These are phyloP conservation scores for Zenarchopterus dispar DNA, from an alignment of 2,797 vertebrate genomes.

Conservation along the genomic window DNA sequence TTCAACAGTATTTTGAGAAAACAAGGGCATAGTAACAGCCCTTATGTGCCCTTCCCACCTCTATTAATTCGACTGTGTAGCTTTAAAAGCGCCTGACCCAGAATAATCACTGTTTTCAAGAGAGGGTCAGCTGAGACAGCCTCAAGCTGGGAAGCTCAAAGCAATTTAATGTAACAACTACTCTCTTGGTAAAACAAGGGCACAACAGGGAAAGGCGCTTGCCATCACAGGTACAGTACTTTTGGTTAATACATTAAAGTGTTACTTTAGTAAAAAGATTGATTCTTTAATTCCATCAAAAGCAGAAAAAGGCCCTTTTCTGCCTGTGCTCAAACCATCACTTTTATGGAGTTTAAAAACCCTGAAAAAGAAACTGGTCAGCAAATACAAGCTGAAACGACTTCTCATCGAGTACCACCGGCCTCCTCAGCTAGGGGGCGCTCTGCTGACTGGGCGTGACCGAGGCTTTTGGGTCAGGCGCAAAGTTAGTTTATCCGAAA, in stretches of 20 bases:
- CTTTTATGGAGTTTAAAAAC: too few species aligned
- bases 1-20: constrained; percentile 35
- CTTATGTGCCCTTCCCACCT: constrained; percentile 56
- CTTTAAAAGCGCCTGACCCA: constrained; percentile 76
- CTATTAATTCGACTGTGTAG: constrained; percentile 64
- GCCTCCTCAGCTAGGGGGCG: too few species aligned
- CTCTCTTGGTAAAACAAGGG: constrained; percentile 28
- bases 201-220: constrained; percentile 18
- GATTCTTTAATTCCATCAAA: background rate
- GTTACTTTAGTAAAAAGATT: background rate
- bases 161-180: constrained; percentile 47
- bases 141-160: constrained; percentile 49
- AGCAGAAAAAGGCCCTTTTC: too few species aligned
- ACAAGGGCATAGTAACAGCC: constrained; percentile 52
- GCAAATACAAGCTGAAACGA: too few species aligned
- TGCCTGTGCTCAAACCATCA: too few species aligned
- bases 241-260: background rate
- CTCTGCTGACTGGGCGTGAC: too few species aligned
- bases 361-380: too few species aligned
- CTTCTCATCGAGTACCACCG: too few species aligned
- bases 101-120: constrained; percentile 76
- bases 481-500: too few species aligned
- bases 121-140: constrained; percentile 61
- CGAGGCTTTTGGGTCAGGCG: too few species aligned
- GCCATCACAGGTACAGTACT: constrained; percentile 1